Evolutionary conservation across 2,888 invertebrate genomes (phyloP), one percentile per base, ranked within the genome.

Genomic region (Monochamus alternatus): DNA sequence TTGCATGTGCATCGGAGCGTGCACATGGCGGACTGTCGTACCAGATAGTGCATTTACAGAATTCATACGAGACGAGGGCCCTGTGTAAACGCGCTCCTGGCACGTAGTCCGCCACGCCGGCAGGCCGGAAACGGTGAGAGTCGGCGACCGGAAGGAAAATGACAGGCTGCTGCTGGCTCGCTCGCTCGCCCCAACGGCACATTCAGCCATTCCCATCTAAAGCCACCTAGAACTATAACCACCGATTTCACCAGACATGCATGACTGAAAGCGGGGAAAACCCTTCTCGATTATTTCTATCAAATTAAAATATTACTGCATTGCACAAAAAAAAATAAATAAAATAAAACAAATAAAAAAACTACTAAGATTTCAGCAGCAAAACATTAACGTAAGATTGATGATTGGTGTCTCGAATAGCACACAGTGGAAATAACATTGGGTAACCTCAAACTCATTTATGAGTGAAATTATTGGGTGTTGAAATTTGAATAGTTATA

Each of bases 41-140:
- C 98, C 97, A 97, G 97, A 98, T 97, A 97, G 97, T 98, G 98
- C 98, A 98, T 98, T 98, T 98, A 98, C 98, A 98, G 93, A 86
- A 84, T 87, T 87, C 85, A 81, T 81, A 83, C 64, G 52, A 63
- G 66, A 67, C 81, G 75, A 81, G 69, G 87, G 22, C 51, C 87
- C 89, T 89, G 90, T 97, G 97, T 96, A 97, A 97, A 97, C 96
- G 96, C 98, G 96, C 96, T 93, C 95, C 97, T 97, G 97, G 96
- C 95, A 97, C 97, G 96, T 93, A 94, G 94, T 94, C 96, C 95
- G 94, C 91, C 81, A 80, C 82, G 84, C 71, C 71, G 71, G 71
- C n/a, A 12, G 60, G 30, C 51, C 69, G 69, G 69, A 69, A 71
- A 71, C 60, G 69, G 22, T 10, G 38, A 47, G 10, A 52, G 63